phyloP scores from a whole-genome alignment of 2,797 vertebrate species.

The Gouania willdenowi region DNA sequence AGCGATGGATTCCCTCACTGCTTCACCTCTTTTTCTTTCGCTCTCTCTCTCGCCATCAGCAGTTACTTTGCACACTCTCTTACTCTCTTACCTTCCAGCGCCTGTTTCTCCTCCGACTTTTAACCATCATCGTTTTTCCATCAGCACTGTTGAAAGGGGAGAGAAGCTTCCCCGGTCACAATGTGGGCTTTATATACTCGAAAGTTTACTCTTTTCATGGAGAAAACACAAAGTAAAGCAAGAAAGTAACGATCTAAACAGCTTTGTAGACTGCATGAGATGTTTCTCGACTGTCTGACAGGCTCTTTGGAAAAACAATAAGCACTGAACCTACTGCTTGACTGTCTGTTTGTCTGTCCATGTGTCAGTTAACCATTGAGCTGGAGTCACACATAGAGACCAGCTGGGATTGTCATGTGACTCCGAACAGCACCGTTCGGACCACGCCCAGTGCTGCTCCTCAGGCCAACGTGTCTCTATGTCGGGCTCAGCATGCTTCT shows the following conservation, averaged over 20 bases:
- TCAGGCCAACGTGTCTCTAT: slow-evolving; percentile 57
- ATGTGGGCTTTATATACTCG: slow-evolving; percentile 68
- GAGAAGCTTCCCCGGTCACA: slow-evolving; percentile 45
- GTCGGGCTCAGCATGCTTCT: slow-evolving; percentile 51
- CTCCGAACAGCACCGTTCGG: slow-evolving; percentile 40
- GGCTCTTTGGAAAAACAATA: slow-evolving; percentile 84
- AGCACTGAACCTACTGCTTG: slow-evolving; percentile 81
- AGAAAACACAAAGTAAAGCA: slow-evolving; percentile 65
- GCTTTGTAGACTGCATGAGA: slow-evolving; percentile 72
- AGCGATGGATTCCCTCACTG: slow-evolving; percentile 55
- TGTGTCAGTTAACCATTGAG: slow-evolving; percentile 40
- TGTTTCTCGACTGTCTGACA: slow-evolving; percentile 73
- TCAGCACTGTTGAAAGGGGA: slow-evolving; percentile 71
- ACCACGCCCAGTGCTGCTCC: slow-evolving; percentile 27
- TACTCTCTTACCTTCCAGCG: slow-evolving; percentile 44
- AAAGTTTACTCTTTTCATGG: slow-evolving; percentile 65
- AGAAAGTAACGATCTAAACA: slow-evolving; percentile 60
- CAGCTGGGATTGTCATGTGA: slow-evolving; percentile 43
- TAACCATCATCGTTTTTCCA: slow-evolving; percentile 76
- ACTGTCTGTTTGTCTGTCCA: slow-evolving; percentile 59
- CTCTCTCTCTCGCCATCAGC: slow-evolving; percentile 47
- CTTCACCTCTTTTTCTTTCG: slow-evolving; percentile 60
- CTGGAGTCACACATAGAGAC: slow-evolving; percentile 67
- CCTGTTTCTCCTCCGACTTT: slow-evolving; percentile 43
- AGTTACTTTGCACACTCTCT: slow-evolving; percentile 51